Base-by-base conservation (phyloP, 2,888 invertebrate genomes). In the Hermaeophaga mercurialis region DNA sequence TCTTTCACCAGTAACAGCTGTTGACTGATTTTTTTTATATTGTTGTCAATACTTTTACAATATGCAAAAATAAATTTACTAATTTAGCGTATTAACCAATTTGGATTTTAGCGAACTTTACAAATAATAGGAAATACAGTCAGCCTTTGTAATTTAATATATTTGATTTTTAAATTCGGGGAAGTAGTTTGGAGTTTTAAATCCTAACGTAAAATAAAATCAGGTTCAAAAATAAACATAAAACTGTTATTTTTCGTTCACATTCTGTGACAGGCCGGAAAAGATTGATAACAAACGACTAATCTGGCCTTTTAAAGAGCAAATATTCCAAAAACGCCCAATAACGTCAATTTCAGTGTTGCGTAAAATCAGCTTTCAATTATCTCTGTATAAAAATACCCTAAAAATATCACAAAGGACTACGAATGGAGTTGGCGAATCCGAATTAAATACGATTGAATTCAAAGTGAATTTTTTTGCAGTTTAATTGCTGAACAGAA, bases 401-500 rank as follows among this genome's bases (percentile, higher is more conserved):
- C 49, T 49, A 41, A 49, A 49, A 50, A 50, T 50, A 50, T 50
- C 50, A 50, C 50, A 50, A 50, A 50, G 50, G 50, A 43, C 41
- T 41, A 41, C 50, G 50, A 50, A 50, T 43, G 50, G 24, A 50
- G 43, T 43, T 43, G 41, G 43, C 50, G 50, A 43, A 50, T 50
- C 39, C 38, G 45, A 46, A 54, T 45, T 54, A 54, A 54, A 54
- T 46, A 54, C 54, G 46, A 54, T 54, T 46, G 46, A 54, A 54
- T 46, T 46, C 54, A 54, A 50, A 50, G 50, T 54, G 46, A 54
- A 48, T 46, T 46, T 54, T 52, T 54, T 54, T 46, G 46, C 54
- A 46, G 46, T 54, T 54, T 54, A 54, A 54, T 54, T 54, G 54
- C 46, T 54, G 46, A 54, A 54, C 54, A 54, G 38, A 54, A 45